phyloP scores from a whole-genome alignment of 2,113 vertebrate species.

The Myotis lucifugus region DNA sequence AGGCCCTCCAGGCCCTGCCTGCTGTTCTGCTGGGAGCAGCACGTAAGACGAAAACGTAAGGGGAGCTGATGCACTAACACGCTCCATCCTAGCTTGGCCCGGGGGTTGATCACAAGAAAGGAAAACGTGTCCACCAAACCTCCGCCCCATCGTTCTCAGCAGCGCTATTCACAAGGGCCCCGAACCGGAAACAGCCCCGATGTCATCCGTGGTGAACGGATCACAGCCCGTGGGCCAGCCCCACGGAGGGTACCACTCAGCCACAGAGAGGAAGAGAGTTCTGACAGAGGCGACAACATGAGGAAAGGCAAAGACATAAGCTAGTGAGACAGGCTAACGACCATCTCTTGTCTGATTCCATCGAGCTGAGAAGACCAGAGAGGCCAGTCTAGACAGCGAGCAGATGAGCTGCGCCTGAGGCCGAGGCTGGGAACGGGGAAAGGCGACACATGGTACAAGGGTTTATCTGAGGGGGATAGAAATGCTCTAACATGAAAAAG shows the following conservation, averaged over 20 bases:
- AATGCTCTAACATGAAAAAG: neutral
- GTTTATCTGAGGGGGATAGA: neutral
- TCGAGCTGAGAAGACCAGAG: neutral
- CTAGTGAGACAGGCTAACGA: neutral
- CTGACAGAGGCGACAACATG: too few species aligned
- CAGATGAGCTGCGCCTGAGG: neutral
- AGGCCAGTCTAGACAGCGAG: neutral
- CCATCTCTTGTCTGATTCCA: too few species aligned
- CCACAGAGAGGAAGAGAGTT: neutral
- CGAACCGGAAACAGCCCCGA: neutral
- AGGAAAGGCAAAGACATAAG: neutral
- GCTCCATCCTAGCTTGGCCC: neutral
- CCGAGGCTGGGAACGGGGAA: too few species aligned
- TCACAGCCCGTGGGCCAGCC: neutral
- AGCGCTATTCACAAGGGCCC: neutral
- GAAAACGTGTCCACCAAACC: neutral
- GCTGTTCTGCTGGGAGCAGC: neutral
- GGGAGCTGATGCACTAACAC: neutral
- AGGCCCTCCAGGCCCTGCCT: neutral
- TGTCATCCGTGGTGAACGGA: neutral
- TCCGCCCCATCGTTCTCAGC: neutral
- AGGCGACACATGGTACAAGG: fast-evolving
- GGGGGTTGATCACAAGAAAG: neutral
- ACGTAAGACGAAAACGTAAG: neutral
- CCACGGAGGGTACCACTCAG: neutral